Conservation (phyloP, 2,797 vertebrate genomes). For the Margarornis squamiger region DNA sequence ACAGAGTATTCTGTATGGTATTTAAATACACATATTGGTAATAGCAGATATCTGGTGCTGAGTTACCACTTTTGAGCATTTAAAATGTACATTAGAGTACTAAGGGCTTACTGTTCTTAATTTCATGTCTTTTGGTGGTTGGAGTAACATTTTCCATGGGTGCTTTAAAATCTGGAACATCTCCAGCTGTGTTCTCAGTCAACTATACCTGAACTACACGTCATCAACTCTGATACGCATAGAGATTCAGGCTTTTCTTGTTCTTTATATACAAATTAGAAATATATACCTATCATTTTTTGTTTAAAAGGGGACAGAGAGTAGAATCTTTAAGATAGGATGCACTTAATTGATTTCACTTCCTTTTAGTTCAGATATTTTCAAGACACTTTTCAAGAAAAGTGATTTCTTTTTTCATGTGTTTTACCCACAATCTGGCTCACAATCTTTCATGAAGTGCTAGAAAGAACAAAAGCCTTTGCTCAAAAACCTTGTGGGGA, state of each 20-base stretch:
- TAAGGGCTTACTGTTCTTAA: neutral
- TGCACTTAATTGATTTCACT: neutral
- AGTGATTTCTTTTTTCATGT: neutral
- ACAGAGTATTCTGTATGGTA: neutral
- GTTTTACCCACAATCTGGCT: neutral
- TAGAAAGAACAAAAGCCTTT: neutral
- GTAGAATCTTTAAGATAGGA: neutral
- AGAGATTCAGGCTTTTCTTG: neutral
- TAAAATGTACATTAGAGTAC: neutral
- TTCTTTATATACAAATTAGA: neutral
- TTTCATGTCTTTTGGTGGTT: neutral
- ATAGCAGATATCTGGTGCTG: neutral
- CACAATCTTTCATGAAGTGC: neutral
- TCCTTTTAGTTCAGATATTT: neutral
- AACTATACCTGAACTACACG: neutral
- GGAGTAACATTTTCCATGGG: neutral
- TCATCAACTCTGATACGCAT: neutral
- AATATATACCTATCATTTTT: neutral
- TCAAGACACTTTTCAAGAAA: neutral
- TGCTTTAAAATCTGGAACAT: neutral
- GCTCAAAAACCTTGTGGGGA: neutral
- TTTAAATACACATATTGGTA: neutral
- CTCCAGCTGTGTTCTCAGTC: neutral
- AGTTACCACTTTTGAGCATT: neutral
- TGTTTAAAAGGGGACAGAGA: neutral